These are phyloP conservation scores for Hydropotes inermis DNA, from an alignment of 2,113 vertebrate species.

Conservation along the genomic window DNA sequence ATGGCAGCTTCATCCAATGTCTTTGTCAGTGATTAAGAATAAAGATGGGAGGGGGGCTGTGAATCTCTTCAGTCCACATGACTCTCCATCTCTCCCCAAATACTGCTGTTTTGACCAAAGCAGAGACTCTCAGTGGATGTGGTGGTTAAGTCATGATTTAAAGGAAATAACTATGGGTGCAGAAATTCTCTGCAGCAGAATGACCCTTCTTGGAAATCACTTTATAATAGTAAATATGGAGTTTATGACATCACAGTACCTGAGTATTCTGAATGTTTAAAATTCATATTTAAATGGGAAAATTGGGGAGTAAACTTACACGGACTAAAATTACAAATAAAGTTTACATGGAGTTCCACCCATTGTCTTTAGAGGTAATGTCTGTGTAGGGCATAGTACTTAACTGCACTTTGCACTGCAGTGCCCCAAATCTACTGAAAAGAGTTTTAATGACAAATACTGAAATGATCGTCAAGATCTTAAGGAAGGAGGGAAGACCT, in stretches of 20 bases:
- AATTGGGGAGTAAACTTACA: neutral
- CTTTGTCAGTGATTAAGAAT: neutral
- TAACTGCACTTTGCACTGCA: neutral
- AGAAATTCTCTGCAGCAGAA: neutral
- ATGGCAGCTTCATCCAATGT: neutral
- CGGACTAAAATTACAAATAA: neutral
- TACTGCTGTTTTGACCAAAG: neutral
- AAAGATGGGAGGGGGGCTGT: neutral
- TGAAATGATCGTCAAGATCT: neutral
- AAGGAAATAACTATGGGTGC: neutral
- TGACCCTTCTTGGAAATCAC: neutral
- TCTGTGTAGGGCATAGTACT: neutral
- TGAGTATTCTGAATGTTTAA: neutral
- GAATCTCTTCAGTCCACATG: neutral
- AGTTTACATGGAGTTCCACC: neutral
- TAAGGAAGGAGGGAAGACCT: neutral
- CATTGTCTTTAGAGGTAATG: neutral
- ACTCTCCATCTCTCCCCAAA: neutral
- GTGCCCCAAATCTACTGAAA: neutral
- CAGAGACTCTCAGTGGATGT: neutral
- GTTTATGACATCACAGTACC: neutral
- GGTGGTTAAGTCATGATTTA: neutral
- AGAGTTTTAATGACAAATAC: constrained; percentile 7
- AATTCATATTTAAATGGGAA: neutral
- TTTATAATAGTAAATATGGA: neutral